A percentile compares a stretch with the other conserved stretches of the same genome.
Evolutionary conservation across 2,797 vertebrate genomes (phyloP).

Genomic region (Rhyacichthys aspro): DNA sequence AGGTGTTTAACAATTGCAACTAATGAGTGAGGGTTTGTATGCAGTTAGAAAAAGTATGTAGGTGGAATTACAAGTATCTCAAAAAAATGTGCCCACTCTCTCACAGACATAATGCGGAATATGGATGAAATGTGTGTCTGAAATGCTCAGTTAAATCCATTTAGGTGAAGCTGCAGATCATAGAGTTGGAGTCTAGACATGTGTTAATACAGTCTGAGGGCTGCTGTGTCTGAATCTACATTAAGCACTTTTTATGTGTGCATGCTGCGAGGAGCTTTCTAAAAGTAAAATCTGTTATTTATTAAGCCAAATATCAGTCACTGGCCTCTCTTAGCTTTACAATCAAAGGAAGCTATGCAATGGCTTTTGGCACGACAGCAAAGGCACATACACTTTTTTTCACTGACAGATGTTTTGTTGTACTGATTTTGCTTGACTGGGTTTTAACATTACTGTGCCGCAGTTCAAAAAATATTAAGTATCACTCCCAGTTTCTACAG

Average conservation of each 20-base stretch:
- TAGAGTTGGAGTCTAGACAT: slow-evolving; percentile 1
- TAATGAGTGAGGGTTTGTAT: no score
- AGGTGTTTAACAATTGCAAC: no score
- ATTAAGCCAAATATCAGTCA: slow-evolving; percentile 52
- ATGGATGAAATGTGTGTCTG: no score
- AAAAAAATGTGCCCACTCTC: no score
- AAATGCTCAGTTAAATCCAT: no score
- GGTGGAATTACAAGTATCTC: no score
- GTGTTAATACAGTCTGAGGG: slow-evolving; percentile 11
- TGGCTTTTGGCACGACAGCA: slow-evolving; percentile 59
- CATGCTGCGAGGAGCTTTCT: slow-evolving; percentile 27
- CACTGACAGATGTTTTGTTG: slow-evolving; percentile 62
- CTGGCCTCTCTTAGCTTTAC: slow-evolving; percentile 45
- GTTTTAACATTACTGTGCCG: slow-evolving; percentile 50
- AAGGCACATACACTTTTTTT: slow-evolving; percentile 43
- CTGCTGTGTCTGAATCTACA: slow-evolving; percentile 24
- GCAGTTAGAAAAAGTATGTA: no score
- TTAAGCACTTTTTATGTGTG: slow-evolving; percentile 15
- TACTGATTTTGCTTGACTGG: slow-evolving; percentile 27
- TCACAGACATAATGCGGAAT: no score
- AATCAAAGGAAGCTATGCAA: slow-evolving; percentile 53
- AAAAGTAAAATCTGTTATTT: slow-evolving; percentile 55
- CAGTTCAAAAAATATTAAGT: slow-evolving; percentile 62
- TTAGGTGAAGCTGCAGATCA: neutral
- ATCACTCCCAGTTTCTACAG: slow-evolving; percentile 47